These are phyloP conservation scores for Cataglyphis cursor DNA, from an alignment of 2,888 invertebrate species.

Conservation along the genomic window DNA sequence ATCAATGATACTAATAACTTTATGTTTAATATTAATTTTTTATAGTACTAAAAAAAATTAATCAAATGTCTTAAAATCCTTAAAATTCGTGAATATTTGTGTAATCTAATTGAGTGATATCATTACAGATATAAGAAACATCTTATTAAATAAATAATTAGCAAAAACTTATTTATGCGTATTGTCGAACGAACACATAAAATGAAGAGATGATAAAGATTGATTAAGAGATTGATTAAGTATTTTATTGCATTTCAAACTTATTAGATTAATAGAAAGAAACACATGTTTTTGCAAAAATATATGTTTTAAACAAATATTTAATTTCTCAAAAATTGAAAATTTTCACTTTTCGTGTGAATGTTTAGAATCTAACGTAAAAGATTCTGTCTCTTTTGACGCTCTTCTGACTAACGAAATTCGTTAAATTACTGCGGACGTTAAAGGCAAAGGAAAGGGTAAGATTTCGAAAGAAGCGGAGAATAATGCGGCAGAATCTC, in stretches of 20 bases:
- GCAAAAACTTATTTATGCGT: not conserved
- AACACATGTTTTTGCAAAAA: not conserved
- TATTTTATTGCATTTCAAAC: slow-evolving; percentile 13
- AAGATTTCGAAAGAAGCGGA: slow-evolving; percentile 51
- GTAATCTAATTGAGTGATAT: not conserved
- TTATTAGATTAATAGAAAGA: not conserved
- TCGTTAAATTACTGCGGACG: not conserved
- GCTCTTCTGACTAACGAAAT: not conserved
- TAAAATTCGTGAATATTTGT: not conserved
- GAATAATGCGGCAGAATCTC: slow-evolving; percentile 75
- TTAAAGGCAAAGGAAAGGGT: slow-evolving; percentile 33
- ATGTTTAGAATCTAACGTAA: slow-evolving; percentile 34
- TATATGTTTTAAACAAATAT: not conserved
- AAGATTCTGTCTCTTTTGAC: not conserved
- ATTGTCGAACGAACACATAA: not conserved
- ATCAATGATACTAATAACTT: not conserved
- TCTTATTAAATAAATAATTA: slow-evolving; percentile 6
- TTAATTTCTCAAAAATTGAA: not conserved
- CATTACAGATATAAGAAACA: not conserved
- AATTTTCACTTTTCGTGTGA: slow-evolving; percentile 13
- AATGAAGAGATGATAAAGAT: not conserved
- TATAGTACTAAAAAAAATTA: not conserved
- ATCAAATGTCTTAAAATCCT: not conserved
- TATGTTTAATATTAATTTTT: not conserved
- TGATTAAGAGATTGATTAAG: slow-evolving; percentile 2